Evolutionary conservation across 2,797 vertebrate genomes (phyloP).

Genomic region (Pagetopsis macropterus): DNA sequence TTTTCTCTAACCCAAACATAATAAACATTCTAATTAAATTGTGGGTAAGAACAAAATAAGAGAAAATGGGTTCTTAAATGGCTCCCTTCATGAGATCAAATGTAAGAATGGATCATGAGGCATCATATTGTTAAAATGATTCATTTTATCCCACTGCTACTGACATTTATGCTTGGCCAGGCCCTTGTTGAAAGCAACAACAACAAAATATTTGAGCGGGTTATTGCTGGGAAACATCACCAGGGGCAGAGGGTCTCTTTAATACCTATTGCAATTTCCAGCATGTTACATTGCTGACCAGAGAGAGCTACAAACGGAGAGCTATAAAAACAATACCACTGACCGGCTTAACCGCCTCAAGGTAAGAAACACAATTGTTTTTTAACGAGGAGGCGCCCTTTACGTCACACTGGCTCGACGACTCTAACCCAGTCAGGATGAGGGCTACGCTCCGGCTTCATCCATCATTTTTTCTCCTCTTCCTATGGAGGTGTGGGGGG

Average conservation of each 20-base stretch:
- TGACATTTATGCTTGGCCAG: conserved; percentile 22
- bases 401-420: conserved; percentile 50
- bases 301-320: conserved; percentile 49
- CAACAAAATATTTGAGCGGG: conserved; percentile 34
- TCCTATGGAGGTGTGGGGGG: conserved; percentile 51
- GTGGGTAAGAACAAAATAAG: no score
- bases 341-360: conserved; percentile 49
- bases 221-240: conserved; percentile 54
- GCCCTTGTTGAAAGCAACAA: conserved; percentile 17
- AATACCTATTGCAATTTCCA: conserved; percentile 64
- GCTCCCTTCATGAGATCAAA: no score
- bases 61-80: no score
- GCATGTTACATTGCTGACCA: conserved; percentile 57
- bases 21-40: no score
- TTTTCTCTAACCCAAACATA: no score
- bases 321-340: conserved; percentile 51
- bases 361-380: conserved; percentile 58
- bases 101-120: conserved; percentile 24
- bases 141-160: conserved; percentile 10
- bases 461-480: conserved; percentile 58
- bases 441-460: conserved; percentile 39
- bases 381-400: conserved; percentile 57
- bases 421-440: conserved; percentile 53
- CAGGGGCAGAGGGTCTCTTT: conserved; percentile 44
- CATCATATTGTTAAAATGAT: conserved; percentile 25